These are phyloP conservation scores for Casuarius casuarius DNA, from an alignment of 2,113 vertebrate species.

Conservation along the genomic window DNA sequence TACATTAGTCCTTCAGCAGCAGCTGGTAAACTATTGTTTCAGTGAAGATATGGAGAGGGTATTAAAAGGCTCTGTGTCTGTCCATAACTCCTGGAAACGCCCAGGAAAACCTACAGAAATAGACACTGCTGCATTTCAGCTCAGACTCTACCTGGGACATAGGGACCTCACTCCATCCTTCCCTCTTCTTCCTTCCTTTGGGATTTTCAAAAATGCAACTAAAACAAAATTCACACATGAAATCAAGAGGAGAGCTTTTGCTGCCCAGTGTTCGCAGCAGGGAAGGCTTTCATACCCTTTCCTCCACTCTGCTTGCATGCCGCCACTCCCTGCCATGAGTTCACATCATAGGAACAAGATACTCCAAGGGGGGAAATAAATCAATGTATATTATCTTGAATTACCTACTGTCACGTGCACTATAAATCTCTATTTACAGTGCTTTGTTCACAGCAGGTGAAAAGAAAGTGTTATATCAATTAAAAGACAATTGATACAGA, in stretches of 20 bases:
- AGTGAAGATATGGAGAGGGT: not conserved
- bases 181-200: not conserved
- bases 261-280: not conserved
- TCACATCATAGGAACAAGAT: not conserved
- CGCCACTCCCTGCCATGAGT: not conserved
- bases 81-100: not conserved
- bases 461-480: not conserved
- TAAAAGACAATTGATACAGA: not conserved
- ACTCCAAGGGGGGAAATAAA: not conserved
- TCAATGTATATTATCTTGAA: not conserved
- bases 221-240: not conserved
- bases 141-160: not conserved
- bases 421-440: not conserved
- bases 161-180: not conserved
- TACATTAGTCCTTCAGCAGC: not conserved
- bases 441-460: not conserved
- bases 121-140: not conserved
- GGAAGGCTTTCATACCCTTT: not conserved
- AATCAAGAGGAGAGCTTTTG: fast-evolving
- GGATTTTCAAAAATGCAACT: not conserved
- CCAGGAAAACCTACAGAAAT: fast-evolving
- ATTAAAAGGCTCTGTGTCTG: not conserved
- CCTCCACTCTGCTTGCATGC: not conserved
- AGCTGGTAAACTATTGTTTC: not conserved
- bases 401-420: not conserved